Evolutionary conservation across 1,140 invertebrate genomes (phyloP).

Genomic region (Orchestia grillus): DNA sequence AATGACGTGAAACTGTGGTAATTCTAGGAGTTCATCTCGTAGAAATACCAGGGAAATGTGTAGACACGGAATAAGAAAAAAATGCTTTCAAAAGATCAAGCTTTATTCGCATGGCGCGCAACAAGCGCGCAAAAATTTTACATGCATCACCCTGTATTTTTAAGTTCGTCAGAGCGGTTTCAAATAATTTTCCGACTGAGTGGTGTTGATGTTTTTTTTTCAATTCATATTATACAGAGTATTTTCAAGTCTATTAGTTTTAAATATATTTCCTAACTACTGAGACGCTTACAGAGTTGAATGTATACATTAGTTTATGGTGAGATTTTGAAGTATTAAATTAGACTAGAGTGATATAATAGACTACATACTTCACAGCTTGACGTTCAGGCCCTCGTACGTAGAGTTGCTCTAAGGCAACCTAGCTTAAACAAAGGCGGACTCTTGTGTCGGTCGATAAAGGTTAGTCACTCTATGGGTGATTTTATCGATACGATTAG

Average conservation of each 20-base stretch:
- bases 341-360: neutral
- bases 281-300: neutral
- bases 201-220: neutral
- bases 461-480: neutral
- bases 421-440: neutral
- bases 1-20: too few species aligned
- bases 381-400: neutral
- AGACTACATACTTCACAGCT: neutral
- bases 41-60: too few species aligned
- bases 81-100: too few species aligned
- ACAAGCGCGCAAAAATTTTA: too few species aligned
- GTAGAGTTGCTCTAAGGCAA: too few species aligned
- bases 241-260: neutral
- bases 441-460: neutral
- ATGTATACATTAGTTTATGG: neutral
- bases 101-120: too few species aligned
- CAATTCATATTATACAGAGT: neutral
- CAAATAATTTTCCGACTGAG: too few species aligned
- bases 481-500: constrained; percentile 46
- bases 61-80: too few species aligned
- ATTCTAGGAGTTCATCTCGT: too few species aligned
- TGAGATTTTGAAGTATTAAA: neutral
- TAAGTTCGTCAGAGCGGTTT: too few species aligned
- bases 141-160: too few species aligned
- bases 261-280: neutral